Evolutionary conservation across 2,797 vertebrate genomes (phyloP), one percentile per base, ranked within the genome.

Genomic region (Tokudaia tokunoshimensis): DNA sequence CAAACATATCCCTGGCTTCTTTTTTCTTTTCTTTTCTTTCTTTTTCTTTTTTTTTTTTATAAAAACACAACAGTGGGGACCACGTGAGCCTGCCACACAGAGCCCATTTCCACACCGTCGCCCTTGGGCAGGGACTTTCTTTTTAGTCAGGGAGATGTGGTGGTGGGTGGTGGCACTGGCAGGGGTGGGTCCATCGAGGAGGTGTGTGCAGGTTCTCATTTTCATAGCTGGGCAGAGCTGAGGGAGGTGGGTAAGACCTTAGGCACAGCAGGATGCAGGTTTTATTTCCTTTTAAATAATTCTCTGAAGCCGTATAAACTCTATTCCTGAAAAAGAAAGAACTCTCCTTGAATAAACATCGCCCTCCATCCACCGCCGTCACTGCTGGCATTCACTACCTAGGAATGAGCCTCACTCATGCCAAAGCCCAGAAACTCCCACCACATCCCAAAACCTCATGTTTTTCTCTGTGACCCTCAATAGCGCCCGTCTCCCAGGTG

Each of bases 291-390:
- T 97, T 96, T 91, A 94, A 98, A 98, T 98, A 98, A 98, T 98
- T 98, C 98, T 98, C 98, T 97, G 98, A 98, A 98, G 98, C 98
- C 98, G 98, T 98, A 95, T 97, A 98, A 98, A 98, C 98, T 98
- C 98, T 98, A 97, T 87, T 98, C 79, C 97, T 98, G 98, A 97
- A 98, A 98, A 98, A 97, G 95, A 98, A 98, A 98, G 67, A 96
- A 94, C 78, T 95, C 91, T 96, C 96, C 8, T 98, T 98, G 98
- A 98, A 94, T 86, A 98, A 97, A 97, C 96, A 97, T 94, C 94
- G 95, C 91, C 94, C 98, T 74, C 91, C 92, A 92, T 97, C 98
- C 67, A 24, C 96, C 94, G 91, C 98, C 97, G 97, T 97, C 67
- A 24, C 96, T 94, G 92, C 97, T 97, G 97, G 89, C 74, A 89